phyloP scores from a whole-genome alignment of 2,797 vertebrate genomes.

The Etheostoma nigrum region DNA sequence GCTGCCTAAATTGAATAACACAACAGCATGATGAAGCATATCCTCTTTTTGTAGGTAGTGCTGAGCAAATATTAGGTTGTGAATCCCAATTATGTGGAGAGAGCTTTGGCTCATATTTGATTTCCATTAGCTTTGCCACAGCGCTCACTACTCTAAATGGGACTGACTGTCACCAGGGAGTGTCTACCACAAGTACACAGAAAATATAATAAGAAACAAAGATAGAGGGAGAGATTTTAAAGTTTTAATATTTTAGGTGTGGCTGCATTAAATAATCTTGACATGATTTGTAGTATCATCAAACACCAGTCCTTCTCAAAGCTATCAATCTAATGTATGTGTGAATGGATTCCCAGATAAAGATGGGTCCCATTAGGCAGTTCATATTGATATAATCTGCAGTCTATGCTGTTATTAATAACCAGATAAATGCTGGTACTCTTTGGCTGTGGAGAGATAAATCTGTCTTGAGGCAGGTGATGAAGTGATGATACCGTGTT shows the following conservation, averaged over 20 bases:
- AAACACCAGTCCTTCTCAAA: background rate
- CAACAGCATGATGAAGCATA: background rate
- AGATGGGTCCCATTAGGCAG: background rate
- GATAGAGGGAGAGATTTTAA: background rate
- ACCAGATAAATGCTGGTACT: background rate
- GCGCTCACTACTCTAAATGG: background rate
- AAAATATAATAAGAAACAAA: background rate
- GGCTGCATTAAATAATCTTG: background rate
- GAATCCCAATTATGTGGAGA: conserved; percentile 16
- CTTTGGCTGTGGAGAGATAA: background rate
- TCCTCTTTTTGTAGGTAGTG: background rate
- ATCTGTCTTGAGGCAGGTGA: conserved; percentile 1
- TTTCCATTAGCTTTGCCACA: conserved; percentile 11
- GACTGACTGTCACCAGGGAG: conserved; percentile 2
- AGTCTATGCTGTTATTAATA: conserved; percentile 9
- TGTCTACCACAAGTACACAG: background rate
- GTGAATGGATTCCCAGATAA: background rate
- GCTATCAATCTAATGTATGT: background rate
- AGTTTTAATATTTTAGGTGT: background rate
- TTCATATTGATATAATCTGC: conserved; percentile 1
- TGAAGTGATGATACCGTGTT: conserved; percentile 8
- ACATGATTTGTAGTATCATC: background rate
- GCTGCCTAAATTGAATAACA: background rate
- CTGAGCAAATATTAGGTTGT: background rate
- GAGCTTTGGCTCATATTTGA: conserved; percentile 19